Conservation (phyloP, 2,113 vertebrate genomes). For the Aphyosemion australe region DNA sequence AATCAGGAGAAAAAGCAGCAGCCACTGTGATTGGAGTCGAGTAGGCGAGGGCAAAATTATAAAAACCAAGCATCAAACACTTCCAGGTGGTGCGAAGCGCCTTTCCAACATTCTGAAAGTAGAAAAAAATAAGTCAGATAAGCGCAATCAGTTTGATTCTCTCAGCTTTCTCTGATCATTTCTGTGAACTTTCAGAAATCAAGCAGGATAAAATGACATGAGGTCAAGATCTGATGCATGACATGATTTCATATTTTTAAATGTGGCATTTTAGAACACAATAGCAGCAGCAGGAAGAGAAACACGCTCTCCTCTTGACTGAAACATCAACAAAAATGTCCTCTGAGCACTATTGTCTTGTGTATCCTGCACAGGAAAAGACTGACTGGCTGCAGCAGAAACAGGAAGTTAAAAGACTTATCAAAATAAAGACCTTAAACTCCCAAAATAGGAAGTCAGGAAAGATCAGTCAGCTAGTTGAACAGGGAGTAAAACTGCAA, state of each 20-base stretch:
- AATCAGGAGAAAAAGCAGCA: slow-evolving; percentile 77
- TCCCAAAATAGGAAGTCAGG: not conserved
- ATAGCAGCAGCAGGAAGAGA: slow-evolving; percentile 34
- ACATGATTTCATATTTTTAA: not conserved
- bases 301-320: slow-evolving; percentile 2
- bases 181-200: not conserved
- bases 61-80: slow-evolving; percentile 87
- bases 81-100: slow-evolving; percentile 86
- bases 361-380: slow-evolving; percentile 54
- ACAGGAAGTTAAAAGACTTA: slow-evolving; percentile 40
- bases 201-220: not conserved
- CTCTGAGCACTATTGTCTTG: slow-evolving; percentile 44
- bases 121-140: not conserved
- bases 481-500: not conserved
- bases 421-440: not conserved
- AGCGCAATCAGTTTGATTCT: not conserved
- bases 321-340: slow-evolving; percentile 10
- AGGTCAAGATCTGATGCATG: not conserved
- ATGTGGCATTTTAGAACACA: slow-evolving; percentile 20
- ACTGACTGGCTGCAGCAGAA: slow-evolving; percentile 28
- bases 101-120: slow-evolving; percentile 87
- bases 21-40: slow-evolving; percentile 80
- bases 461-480: not conserved
- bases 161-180: not conserved
- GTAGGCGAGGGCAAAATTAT: slow-evolving; percentile 86